Percentiles rank a stretch among this genome's conserved stretches.
These are phyloP conservation scores for Drosophila equinoxialis DNA, from an alignment of 1,140 invertebrate species.

Conservation along the genomic window DNA sequence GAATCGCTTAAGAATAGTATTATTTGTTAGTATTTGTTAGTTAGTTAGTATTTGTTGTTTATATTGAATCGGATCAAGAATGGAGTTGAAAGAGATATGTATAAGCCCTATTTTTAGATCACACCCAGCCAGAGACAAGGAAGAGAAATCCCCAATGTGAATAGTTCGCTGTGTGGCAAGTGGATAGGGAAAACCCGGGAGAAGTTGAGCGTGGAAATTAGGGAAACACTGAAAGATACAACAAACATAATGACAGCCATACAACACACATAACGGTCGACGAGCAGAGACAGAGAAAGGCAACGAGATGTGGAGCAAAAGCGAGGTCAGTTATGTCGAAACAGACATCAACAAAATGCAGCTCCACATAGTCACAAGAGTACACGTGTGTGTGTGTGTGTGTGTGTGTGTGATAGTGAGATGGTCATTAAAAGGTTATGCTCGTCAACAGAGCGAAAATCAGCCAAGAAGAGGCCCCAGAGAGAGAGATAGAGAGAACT, in stretches of 20 bases:
- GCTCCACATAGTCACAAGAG: conserved; percentile 15
- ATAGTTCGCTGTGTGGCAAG: too few species aligned
- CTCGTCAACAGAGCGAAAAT: conserved; percentile 33
- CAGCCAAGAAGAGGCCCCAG: conserved; percentile 22
- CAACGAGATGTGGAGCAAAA: conserved; percentile 7
- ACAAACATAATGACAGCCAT: conserved; percentile 43
- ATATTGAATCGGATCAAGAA: too few species aligned
- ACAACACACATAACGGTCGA: conserved; percentile 11
- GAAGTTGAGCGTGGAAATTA: conserved; percentile 23
- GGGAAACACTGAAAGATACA: conserved; percentile 42
- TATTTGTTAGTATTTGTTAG: too few species aligned
- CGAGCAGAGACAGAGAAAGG: conserved; percentile 12
- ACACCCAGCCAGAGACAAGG: too few species aligned
- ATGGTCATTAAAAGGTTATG: conserved; percentile 43
- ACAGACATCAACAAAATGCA: conserved; percentile 40
- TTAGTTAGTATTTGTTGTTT: too few species aligned
- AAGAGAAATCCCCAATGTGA: too few species aligned
- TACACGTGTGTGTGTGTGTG: conserved; percentile 25
- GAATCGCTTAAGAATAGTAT: not conserved
- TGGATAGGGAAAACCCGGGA: too few species aligned
- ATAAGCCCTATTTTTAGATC: too few species aligned
- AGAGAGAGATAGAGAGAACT: not conserved
- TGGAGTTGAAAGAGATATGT: too few species aligned
- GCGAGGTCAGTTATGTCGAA: conserved; percentile 63
- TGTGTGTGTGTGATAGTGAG: conserved; percentile 22